Conservation (phyloP, 37 sponge, comb jelly and placozoan species). For the Cliona cf. orientalis region DNA sequence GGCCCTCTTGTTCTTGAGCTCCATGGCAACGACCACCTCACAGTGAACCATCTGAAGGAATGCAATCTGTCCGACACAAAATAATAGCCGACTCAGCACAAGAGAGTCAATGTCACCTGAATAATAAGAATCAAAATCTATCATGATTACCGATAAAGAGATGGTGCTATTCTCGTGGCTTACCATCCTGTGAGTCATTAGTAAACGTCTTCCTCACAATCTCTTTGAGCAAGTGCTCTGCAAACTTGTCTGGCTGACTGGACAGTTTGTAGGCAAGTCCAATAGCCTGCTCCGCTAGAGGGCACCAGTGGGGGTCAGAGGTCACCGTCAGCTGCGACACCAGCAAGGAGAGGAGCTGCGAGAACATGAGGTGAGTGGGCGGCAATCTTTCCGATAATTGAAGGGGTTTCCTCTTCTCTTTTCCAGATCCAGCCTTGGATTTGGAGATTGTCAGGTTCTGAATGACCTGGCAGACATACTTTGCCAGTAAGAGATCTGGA, state of each 20-base stretch:
- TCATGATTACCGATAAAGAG: too few relatives aligned
- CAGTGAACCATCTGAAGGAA: constrained; percentile 63
- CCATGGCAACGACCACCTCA: constrained; percentile 44
- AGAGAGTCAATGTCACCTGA: constrained; percentile 12
- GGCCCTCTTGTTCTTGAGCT: constrained; percentile 51
- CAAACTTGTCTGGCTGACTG: constrained; percentile 66
- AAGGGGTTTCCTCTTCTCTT: not conserved
- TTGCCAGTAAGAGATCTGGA: constrained; percentile 58
- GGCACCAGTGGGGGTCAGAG: constrained; percentile 57
- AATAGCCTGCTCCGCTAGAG: constrained; percentile 87
- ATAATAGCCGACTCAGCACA: constrained; percentile 65
- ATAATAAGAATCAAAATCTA: too few relatives aligned
- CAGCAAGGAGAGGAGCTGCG: constrained; percentile 32
- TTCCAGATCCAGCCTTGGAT: not conserved
- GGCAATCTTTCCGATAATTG: constrained; percentile 25
- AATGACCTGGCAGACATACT: constrained; percentile 58
- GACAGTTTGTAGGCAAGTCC: constrained; percentile 68
- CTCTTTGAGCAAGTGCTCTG: constrained; percentile 49
- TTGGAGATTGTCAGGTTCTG: constrained; percentile 33
- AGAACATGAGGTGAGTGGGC: constrained; percentile 45
- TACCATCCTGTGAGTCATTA: too few relatives aligned
- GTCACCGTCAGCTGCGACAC: not conserved
- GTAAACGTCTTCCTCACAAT: constrained; percentile 1
- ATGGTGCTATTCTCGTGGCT: too few relatives aligned
- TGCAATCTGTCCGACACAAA: constrained; percentile 61